These are phyloP conservation scores for Drosophila arizonae DNA, from an alignment of 1,140 invertebrate species.

Conservation along the genomic window DNA sequence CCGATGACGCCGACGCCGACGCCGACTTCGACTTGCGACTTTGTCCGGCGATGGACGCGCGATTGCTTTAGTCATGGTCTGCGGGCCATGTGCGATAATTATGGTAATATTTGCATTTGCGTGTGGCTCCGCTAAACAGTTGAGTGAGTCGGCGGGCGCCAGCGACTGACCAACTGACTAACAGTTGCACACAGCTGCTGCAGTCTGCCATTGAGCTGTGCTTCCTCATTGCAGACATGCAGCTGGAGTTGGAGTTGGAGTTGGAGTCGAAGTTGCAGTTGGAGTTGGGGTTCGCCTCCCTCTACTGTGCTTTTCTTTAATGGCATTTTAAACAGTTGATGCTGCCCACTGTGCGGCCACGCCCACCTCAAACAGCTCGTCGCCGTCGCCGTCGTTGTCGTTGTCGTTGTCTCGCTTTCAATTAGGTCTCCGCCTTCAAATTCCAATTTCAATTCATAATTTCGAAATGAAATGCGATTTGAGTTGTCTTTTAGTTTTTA, in stretches of 20 bases:
- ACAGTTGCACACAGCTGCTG: neutral
- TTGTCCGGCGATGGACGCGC: constrained; percentile 61
- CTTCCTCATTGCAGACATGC: constrained; percentile 25
- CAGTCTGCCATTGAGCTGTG: neutral
- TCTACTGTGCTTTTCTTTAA: constrained; percentile 36
- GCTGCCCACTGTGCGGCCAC: constrained; percentile 37
- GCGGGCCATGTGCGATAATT: constrained; percentile 74
- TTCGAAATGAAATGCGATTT: constrained; percentile 54
- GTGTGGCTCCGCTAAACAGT: constrained; percentile 79
- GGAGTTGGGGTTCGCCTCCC: constrained; percentile 1
- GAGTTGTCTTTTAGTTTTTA: constrained; percentile 30
- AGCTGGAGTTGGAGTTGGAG: neutral
- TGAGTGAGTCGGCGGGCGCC: constrained; percentile 74
- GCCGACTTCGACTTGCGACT: neutral
- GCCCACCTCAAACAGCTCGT: constrained; percentile 17
- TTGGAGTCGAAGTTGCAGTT: constrained; percentile 19
- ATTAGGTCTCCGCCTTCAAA: constrained; percentile 33
- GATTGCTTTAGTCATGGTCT: constrained; percentile 80
- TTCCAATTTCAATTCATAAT: constrained; percentile 51
- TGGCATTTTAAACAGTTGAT: constrained; percentile 65
- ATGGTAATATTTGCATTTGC: constrained; percentile 80
- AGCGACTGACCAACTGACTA: constrained; percentile 16
- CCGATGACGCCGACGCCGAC: neutral
- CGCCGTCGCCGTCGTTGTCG: neutral
- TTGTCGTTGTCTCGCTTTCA: constrained; percentile 13